Base-by-base conservation (phyloP, 1,140 invertebrate genomes). In the Melanaphis sacchari region DNA sequence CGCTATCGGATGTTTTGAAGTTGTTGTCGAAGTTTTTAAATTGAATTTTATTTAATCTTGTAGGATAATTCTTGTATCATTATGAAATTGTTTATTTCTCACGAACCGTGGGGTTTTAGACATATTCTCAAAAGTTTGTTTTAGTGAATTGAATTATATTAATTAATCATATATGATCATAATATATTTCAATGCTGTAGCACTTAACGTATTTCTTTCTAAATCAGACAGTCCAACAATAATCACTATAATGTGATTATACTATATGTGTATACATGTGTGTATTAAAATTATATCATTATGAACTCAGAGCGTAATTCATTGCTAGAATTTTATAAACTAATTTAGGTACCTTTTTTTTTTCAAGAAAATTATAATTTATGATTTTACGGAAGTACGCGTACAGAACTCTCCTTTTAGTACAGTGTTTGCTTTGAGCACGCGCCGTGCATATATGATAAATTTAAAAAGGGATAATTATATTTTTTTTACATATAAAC, bases 381-480 rank as follows among this genome's bases (percentile, higher is more conserved):
- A 89, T 49, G 87, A 46, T 89, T 89, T 89, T 52, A 89, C 46
- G 87, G 46, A 89, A 89, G 36, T 52, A 87, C 24, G 40, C 38
- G 22, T 87, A 87, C 31, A 87, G 31, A n/a, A 88, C 43, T 88
- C 85, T 49, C 24, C 31, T 54, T 90, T 90, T 90, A 59, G 24
- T 59, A 31, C 59, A n/a, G n/a, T 90, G 52, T 90, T 90, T 59
- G 38, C 88, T 90, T 90, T 90, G 49, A 31, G 7, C 36, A 90
- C 52, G 88, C 9, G 52, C 52, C 26, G 18, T 40, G 36, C 41
- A 87, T 46, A n/a, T 89, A 89, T 36, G n/a, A 89, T 89, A 89
- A 54, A 59, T 90, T 90, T 52, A 54, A 90, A 90, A 90, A 59
- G 38, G 88, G 49, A 90, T 90, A 90, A 90, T 59, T 59, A 90